Evolutionary conservation across 2,888 invertebrate species (phyloP).

Genomic region (Euphydryas editha): DNA sequence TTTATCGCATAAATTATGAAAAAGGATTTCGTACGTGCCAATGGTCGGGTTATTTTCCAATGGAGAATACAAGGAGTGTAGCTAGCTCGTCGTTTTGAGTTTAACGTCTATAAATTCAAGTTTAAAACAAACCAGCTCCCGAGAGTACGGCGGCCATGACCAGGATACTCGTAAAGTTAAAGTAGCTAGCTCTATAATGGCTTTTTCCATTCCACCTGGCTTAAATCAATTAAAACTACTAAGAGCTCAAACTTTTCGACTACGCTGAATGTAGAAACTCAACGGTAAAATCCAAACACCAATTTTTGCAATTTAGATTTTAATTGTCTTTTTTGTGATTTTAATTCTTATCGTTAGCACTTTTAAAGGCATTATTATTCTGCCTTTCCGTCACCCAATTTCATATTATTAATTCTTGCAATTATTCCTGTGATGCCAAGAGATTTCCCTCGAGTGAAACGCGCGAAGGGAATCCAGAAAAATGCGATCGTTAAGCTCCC

Average conservation of each 20-base stretch:
- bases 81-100: conserved; percentile 17
- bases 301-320: conserved; percentile 37
- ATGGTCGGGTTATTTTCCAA: conserved; percentile 19
- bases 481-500: conserved; percentile 74
- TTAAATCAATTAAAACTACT: conserved; percentile 71
- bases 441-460: conserved; percentile 70
- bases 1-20: conserved; percentile 25
- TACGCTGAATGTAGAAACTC: conserved; percentile 46
- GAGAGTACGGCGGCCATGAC: conserved; percentile 43
- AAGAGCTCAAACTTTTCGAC: conserved; percentile 44
- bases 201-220: conserved; percentile 50
- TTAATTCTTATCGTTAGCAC: conserved; percentile 11
- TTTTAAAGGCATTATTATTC: conserved; percentile 35
- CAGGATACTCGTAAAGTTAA: conserved; percentile 31
- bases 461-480: conserved; percentile 71
- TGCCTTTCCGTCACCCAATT: conserved; percentile 58
- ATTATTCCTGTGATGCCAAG: conserved; percentile 70
- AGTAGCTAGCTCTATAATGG: conserved; percentile 35
- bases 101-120: conserved; percentile 56
- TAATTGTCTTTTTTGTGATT: conserved; percentile 20
- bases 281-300: no score
- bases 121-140: conserved; percentile 56
- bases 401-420: conserved; percentile 73
- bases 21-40: conserved; percentile 17
- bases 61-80: conserved; percentile 17